Percentiles rank a stretch among this genome's conserved stretches.
Evolutionary conservation across 2,888 invertebrate species (phyloP).

Genomic region (Elaeidobius kamerunicus): DNA sequence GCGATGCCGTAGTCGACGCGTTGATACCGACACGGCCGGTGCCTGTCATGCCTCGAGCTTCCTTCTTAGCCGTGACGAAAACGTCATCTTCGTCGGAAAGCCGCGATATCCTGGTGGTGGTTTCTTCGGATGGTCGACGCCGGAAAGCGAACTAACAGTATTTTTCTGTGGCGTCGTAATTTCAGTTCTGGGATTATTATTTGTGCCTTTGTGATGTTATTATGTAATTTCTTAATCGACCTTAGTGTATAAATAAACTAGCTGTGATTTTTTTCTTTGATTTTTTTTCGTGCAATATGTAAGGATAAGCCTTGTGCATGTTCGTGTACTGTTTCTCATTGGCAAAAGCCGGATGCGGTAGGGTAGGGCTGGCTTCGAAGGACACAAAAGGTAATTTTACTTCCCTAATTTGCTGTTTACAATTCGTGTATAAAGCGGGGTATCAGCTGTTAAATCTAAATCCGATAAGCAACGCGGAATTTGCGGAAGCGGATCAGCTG

Average conservation of each 20-base stretch:
- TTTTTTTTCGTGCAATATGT: conserved; percentile 12
- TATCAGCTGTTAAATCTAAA: too few species aligned
- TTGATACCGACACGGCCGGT: conserved; percentile 25
- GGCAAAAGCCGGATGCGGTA: conserved; percentile 32
- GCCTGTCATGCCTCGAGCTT: conserved; percentile 24
- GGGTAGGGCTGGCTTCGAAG: conserved; percentile 28
- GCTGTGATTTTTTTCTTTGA: conserved; percentile 1
- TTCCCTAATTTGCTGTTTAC: too few species aligned
- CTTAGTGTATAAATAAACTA: neutral
- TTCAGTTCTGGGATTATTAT: neutral
- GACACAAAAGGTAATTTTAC: conserved; percentile 25
- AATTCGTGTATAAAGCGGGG: too few species aligned
- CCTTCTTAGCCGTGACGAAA: conserved; percentile 19
- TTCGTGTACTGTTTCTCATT: conserved; percentile 31
- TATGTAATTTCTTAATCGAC: neutral
- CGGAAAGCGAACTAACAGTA: conserved; percentile 1
- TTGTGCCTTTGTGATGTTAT: conserved; percentile 3
- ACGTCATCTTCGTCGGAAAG: conserved; percentile 9
- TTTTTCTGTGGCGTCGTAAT: too few species aligned
- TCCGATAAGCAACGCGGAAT: too few species aligned
- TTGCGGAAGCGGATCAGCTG: too few species aligned
- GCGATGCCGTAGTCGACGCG: conserved; percentile 19
- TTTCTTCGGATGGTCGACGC: conserved; percentile 10
- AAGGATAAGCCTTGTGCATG: conserved; percentile 19
- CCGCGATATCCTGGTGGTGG: conserved; percentile 19